phyloP scores from a whole-genome alignment of 2,888 invertebrate species.

The Melanophora roralis region DNA sequence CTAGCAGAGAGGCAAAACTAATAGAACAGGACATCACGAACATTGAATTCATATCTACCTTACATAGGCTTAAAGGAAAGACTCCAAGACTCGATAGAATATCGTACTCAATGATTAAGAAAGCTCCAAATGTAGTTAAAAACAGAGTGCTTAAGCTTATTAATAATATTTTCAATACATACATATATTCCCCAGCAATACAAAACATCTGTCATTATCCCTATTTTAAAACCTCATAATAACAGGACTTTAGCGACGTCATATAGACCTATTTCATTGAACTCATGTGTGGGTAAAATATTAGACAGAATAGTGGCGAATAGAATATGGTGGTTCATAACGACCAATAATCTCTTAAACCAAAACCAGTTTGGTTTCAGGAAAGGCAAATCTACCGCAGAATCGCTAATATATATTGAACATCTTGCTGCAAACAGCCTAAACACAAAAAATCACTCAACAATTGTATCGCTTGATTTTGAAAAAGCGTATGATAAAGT shows the following conservation, averaged over 20 bases:
- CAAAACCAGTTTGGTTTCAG: neutral
- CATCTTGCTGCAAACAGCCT: neutral
- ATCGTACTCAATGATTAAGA: neutral
- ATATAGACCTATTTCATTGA: slow-evolving; percentile 58
- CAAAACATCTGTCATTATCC: slow-evolving; percentile 35
- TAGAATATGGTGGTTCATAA: neutral
- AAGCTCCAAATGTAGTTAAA: neutral
- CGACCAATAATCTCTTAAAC: neutral
- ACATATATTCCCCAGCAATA: neutral
- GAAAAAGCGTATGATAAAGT: neutral
- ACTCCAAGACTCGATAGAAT: neutral
- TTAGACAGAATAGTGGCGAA: neutral
- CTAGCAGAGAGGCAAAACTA: neutral
- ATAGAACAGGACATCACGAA: neutral
- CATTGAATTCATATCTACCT: neutral
- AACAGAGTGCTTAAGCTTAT: neutral
- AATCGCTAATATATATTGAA: neutral
- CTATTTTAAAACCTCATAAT: slow-evolving; percentile 45
- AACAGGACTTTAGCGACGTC: slow-evolving; percentile 48
- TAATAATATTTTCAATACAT: too few relatives aligned
- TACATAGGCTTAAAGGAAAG: slow-evolving; percentile 5
- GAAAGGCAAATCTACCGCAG: neutral
- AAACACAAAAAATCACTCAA: neutral
- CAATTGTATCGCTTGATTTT: neutral
- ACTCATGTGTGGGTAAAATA: slow-evolving; percentile 13